Evolutionary conservation across 2,113 vertebrate species (phyloP).

Genomic region (Passerina amoena): DNA sequence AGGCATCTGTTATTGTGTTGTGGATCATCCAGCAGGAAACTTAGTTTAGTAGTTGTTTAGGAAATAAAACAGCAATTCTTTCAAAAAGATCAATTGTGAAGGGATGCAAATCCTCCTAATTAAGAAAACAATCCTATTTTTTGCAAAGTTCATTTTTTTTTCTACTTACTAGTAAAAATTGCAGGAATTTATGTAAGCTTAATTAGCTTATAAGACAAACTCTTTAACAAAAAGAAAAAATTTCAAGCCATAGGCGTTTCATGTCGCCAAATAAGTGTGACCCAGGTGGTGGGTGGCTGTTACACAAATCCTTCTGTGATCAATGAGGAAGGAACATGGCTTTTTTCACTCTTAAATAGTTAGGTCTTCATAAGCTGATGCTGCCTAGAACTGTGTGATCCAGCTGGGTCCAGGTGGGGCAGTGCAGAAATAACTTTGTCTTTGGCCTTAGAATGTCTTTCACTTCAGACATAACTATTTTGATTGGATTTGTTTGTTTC

Average conservation of each 20-base stretch:
- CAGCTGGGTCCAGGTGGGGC: neutral
- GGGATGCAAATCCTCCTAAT: neutral
- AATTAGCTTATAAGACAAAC: neutral
- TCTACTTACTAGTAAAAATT: neutral
- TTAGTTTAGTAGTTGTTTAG: neutral
- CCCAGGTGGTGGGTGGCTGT: neutral
- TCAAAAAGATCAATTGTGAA: neutral
- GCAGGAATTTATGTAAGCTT: neutral
- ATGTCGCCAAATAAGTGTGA: neutral
- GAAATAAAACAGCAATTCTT: neutral
- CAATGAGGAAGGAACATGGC: neutral
- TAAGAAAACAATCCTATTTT: neutral
- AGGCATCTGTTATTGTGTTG: neutral
- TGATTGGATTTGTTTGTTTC: neutral
- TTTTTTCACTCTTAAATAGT: neutral
- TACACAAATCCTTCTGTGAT: neutral
- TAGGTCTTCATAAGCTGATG: neutral
- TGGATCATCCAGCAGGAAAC: constrained; percentile 17
- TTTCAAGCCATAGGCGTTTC: neutral
- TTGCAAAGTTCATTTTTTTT: neutral
- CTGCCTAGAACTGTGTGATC: neutral
- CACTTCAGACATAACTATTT: neutral
- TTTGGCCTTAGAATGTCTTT: neutral
- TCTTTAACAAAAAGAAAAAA: neutral
- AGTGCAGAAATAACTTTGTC: neutral